Evolutionary conservation across 1,140 invertebrate species (phyloP).

Genomic region (Drosophila sp.): DNA sequence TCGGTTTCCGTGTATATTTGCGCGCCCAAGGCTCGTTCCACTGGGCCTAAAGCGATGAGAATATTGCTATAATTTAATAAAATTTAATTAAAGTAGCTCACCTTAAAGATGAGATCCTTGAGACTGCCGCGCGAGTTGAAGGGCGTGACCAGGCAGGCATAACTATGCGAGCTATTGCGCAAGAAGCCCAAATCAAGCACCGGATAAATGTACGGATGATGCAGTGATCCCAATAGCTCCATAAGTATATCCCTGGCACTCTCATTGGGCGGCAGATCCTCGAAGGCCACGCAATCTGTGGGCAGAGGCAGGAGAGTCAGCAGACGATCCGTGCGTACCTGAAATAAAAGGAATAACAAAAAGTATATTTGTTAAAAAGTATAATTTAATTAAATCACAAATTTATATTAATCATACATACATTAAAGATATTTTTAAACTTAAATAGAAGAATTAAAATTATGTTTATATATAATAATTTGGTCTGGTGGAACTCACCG

Average conservation of each 20-base stretch:
- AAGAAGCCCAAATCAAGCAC: slow-evolving; percentile 91
- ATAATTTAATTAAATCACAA: too few species aligned
- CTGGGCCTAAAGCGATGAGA: slow-evolving; percentile 61
- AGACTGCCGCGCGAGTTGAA: slow-evolving; percentile 93
- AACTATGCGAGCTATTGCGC: slow-evolving; percentile 86
- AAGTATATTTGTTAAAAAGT: too few species aligned
- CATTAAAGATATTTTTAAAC: too few species aligned
- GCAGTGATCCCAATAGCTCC: slow-evolving; percentile 92
- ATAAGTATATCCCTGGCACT: slow-evolving; percentile 87
- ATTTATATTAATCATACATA: too few species aligned
- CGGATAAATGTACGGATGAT: slow-evolving; percentile 96
- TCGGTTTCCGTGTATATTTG: slow-evolving; percentile 88
- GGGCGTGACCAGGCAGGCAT: slow-evolving; percentile 91
- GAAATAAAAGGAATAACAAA: too few species aligned
- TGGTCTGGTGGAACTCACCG: slow-evolving; percentile 47
- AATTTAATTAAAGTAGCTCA: slow-evolving; percentile 82
- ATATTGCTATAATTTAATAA: not conserved
- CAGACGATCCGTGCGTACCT: slow-evolving; percentile 90
- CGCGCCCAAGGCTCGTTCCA: slow-evolving; percentile 90
- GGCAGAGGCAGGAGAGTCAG: slow-evolving; percentile 90
- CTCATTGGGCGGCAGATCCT: slow-evolving; percentile 85
- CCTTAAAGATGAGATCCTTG: slow-evolving; percentile 95
- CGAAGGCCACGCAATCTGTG: slow-evolving; percentile 86
- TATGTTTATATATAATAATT: too few species aligned
- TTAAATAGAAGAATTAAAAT: not conserved